Conservation (phyloP, 2,888 invertebrate genomes). For the Idaea biselata region DNA sequence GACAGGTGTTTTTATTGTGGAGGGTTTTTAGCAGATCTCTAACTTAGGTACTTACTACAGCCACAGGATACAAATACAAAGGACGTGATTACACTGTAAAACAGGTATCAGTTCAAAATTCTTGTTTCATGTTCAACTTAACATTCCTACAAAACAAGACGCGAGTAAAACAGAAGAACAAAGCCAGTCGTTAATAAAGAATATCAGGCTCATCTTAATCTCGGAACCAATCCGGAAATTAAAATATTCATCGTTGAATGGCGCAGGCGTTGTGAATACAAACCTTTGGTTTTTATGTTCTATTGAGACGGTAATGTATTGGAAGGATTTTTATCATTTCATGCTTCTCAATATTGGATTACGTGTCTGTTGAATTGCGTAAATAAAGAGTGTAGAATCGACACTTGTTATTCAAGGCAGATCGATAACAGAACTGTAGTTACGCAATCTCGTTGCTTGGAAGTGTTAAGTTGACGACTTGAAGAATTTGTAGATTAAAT, state of each 20-base stretch:
- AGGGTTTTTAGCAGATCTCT: too few relatives aligned
- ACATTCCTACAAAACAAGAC: not conserved
- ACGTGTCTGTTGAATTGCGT: not conserved
- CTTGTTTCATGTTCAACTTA: too few relatives aligned
- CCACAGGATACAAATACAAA: too few relatives aligned
- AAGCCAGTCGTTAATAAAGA: conserved; percentile 20
- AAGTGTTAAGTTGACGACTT: too few relatives aligned
- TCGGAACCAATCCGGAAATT: conserved; percentile 28
- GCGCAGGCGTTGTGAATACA: conserved; percentile 21
- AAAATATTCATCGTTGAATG: conserved; percentile 32
- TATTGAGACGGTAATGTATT: conserved; percentile 27
- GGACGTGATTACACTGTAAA: too few relatives aligned
- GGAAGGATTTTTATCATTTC: conserved; percentile 19
- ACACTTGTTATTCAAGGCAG: not conserved
- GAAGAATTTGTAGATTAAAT: too few relatives aligned
- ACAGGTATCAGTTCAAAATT: too few relatives aligned
- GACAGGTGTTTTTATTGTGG: too few relatives aligned
- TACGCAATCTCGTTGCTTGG: too few relatives aligned
- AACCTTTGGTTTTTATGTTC: conserved; percentile 18
- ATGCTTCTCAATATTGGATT: conserved; percentile 1
- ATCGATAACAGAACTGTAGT: too few relatives aligned
- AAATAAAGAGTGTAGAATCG: not conserved
- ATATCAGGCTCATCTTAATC: conserved; percentile 24
- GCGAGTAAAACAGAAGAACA: not conserved
- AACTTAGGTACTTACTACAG: too few relatives aligned